Conservation (phyloP, 2,888 invertebrate species). For the Alcis repandata region DNA sequence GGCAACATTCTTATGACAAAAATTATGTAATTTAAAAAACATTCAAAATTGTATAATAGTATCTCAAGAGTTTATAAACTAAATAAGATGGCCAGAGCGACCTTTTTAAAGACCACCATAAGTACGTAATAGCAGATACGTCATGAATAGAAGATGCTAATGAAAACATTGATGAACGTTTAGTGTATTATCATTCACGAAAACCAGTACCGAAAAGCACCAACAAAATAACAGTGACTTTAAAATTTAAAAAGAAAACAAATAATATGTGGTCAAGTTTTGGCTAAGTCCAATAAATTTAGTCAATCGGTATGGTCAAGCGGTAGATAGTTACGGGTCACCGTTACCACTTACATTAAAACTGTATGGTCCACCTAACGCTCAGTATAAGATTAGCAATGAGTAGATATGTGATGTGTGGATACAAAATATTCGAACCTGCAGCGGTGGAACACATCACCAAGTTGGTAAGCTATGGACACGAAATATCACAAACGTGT, state of each 20-base stretch:
- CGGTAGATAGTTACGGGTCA: slow-evolving; percentile 9
- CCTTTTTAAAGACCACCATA: background rate
- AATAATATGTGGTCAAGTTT: slow-evolving; percentile 30
- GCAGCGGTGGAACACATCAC: slow-evolving; percentile 47
- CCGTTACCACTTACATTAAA: slow-evolving; percentile 32
- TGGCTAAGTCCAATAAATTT: slow-evolving; percentile 39
- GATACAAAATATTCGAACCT: slow-evolving; percentile 36
- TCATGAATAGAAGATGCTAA: background rate
- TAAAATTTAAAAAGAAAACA: background rate
- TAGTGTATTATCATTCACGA: background rate
- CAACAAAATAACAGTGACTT: background rate
- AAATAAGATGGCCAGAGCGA: background rate
- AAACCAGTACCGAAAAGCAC: slow-evolving; percentile 9
- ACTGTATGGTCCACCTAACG: slow-evolving; percentile 78
- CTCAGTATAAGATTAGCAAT: slow-evolving; percentile 78
- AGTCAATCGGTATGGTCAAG: slow-evolving; percentile 23
- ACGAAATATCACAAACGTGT: slow-evolving; percentile 33
- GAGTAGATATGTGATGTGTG: slow-evolving; percentile 83
- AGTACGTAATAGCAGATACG: slow-evolving; percentile 1
- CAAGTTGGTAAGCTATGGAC: slow-evolving; percentile 25
- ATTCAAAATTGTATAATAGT: slow-evolving; percentile 72
- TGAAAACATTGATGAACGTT: background rate
- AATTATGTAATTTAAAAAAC: slow-evolving; percentile 80
- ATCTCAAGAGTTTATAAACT: slow-evolving; percentile 58
- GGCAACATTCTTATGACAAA: slow-evolving; percentile 58